Evolutionary conservation across 2,113 vertebrate genomes (phyloP).

Genomic region (rat (Rattus norvegicus)): DNA sequence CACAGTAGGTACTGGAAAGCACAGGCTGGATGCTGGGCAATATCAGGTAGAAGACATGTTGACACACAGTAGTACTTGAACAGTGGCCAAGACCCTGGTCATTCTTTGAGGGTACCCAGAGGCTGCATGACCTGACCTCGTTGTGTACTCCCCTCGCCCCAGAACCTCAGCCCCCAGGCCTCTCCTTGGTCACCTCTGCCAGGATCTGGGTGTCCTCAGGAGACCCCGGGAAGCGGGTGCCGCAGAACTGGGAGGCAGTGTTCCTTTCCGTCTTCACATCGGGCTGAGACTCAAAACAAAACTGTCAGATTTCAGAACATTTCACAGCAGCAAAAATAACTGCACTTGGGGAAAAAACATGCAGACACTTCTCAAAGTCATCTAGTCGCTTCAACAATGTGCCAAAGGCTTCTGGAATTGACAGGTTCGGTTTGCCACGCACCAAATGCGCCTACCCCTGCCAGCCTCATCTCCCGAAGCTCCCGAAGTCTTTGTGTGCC

Average conservation of each 20-base stretch:
- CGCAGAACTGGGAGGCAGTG: conserved; percentile 77
- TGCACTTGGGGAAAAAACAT: conserved; percentile 82
- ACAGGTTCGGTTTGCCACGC: conserved; percentile 78
- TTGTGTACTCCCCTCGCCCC: accelerated
- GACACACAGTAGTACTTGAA: not conserved
- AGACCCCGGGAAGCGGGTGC: conserved; percentile 73
- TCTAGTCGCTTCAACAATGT: conserved; percentile 71
- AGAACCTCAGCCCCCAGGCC: not conserved
- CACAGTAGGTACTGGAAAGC: not conserved
- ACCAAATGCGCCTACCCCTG: conserved; percentile 74
- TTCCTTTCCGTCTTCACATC: conserved; percentile 81
- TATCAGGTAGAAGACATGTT: no score
- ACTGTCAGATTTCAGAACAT: conserved; percentile 85
- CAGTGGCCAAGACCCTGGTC: not conserved
- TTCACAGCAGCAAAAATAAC: conserved; percentile 84
- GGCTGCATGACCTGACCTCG: not conserved
- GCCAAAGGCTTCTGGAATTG: conserved; percentile 79
- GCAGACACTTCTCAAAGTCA: conserved; percentile 80
- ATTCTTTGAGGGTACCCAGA: not conserved
- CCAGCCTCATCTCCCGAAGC: conserved; percentile 43
- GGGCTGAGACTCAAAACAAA: conserved; percentile 84
- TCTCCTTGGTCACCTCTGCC: conserved; percentile 63
- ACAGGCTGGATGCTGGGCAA: not conserved
- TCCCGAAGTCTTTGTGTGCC: not conserved
- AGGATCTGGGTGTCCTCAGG: conserved; percentile 77